Conservation (phyloP, 2,797 vertebrate genomes). For the Danio tinwini region DNA sequence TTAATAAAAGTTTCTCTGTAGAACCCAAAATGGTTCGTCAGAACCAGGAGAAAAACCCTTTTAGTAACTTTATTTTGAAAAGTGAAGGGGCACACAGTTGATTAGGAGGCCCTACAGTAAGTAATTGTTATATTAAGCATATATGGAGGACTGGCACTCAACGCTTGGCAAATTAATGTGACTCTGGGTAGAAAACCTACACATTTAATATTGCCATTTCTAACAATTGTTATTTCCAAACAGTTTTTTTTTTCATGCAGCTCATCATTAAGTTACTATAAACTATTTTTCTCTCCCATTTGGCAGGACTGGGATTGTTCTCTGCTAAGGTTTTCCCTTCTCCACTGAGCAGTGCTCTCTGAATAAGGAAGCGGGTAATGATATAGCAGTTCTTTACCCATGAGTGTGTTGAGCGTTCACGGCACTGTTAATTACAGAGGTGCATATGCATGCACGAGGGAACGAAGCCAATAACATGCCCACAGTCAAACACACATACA, state of each 20-base stretch:
- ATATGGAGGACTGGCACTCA: too few relatives aligned
- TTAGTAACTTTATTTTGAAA: too few relatives aligned
- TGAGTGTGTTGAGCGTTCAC: conserved; percentile 64
- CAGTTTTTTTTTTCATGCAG: neutral
- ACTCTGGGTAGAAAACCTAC: neutral
- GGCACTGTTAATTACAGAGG: conserved; percentile 66
- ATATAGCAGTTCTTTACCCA: conserved; percentile 71
- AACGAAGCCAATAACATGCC: conserved; percentile 67
- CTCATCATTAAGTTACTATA: neutral
- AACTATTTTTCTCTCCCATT: neutral
- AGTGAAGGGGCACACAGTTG: too few relatives aligned
- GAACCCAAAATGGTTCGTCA: too few relatives aligned
- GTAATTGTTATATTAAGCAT: too few relatives aligned
- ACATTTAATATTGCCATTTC: neutral
- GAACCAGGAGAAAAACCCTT: too few relatives aligned
- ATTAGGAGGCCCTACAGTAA: too few relatives aligned
- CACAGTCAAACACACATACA: conserved; percentile 60
- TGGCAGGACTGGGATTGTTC: neutral
- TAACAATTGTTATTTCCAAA: neutral
- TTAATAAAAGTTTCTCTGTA: too few relatives aligned
- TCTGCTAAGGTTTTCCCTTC: neutral
- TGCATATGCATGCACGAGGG: conserved; percentile 72
- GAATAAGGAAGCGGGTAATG: conserved; percentile 72
- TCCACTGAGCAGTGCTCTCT: conserved; percentile 25
- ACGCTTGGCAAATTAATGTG: neutral